Evolutionary conservation across 2,797 vertebrate species (phyloP).

Genomic region (Simalia tracyae): DNA sequence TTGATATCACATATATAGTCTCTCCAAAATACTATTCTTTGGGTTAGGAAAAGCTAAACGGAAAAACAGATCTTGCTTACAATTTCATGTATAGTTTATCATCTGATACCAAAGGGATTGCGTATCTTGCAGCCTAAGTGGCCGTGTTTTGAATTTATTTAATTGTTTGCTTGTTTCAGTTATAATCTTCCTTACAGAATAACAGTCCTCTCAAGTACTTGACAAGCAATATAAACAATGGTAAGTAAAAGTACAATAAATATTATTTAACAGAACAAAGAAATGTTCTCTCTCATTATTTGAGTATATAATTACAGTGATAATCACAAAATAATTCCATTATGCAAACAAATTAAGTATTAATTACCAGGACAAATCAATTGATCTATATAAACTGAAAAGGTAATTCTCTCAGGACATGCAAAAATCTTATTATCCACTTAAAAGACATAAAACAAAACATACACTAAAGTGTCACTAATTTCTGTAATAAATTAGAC

Average conservation of each 20-base stretch:
- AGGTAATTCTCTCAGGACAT: not conserved
- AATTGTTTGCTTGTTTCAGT: not conserved
- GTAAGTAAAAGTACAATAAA: not conserved
- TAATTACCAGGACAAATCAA: not conserved
- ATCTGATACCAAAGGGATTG: not conserved
- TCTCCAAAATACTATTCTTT: not conserved
- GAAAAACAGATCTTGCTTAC: not conserved
- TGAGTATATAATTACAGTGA: not conserved
- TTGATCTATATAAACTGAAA: not conserved
- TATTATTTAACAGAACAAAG: slow-evolving; percentile 1
- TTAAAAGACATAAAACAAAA: not conserved
- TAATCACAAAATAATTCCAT: not conserved
- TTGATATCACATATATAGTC: not conserved
- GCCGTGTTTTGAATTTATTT: not conserved
- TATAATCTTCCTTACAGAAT: not conserved
- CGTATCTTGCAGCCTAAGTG: not conserved
- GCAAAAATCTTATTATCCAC: not conserved
- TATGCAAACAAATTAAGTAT: not conserved
- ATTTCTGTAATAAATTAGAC: not conserved
- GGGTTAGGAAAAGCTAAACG: not conserved
- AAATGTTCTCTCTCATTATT: not conserved
- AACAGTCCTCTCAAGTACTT: not conserved
- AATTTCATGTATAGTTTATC: not conserved
- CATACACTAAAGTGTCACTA: not conserved
- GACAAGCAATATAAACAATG: not conserved